Conservation (phyloP, 2,797 vertebrate genomes). For the Cyprinella venusta region DNA sequence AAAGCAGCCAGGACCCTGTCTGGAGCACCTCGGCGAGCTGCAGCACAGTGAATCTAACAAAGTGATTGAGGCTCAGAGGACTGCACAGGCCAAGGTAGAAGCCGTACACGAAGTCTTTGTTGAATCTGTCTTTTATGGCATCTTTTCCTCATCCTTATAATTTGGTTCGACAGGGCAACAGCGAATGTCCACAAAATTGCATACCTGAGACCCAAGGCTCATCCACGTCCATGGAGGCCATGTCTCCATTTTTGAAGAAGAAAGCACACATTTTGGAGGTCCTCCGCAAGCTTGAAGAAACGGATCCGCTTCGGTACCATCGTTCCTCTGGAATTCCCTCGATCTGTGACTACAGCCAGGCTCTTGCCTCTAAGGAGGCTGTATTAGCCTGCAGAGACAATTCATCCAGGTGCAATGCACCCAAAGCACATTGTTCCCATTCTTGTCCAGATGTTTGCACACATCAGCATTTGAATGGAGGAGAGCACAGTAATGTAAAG, state of each 20-base stretch:
- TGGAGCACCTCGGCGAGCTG: constrained; percentile 77
- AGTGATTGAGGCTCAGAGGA: constrained; percentile 76
- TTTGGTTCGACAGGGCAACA: constrained; percentile 73
- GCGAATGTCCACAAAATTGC: constrained; percentile 76
- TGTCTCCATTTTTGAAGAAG: constrained; percentile 95
- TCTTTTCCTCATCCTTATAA: background rate
- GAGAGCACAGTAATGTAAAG: constrained; percentile 67
- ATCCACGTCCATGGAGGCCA: constrained; percentile 84
- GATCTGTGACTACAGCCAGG: constrained; percentile 82
- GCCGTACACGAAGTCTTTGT: constrained; percentile 24
- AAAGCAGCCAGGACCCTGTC: constrained; percentile 77
- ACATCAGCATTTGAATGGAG: constrained; percentile 63
- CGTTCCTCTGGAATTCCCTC: constrained; percentile 76
- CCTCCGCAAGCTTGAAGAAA: constrained; percentile 92
- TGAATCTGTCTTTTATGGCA: background rate
- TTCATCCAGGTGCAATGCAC: constrained; percentile 69
- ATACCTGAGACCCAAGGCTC: constrained; percentile 75
- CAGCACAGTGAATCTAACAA: constrained; percentile 77
- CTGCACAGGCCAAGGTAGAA: constrained; percentile 82
- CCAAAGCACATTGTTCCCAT: constrained; percentile 77
- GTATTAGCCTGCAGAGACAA: constrained; percentile 73
- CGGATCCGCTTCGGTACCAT: constrained; percentile 84
- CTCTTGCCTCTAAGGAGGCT: constrained; percentile 79
- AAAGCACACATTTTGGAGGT: constrained; percentile 97
- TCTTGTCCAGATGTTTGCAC: constrained; percentile 73